phyloP scores from a whole-genome alignment of 2,797 vertebrate genomes.

The Spatula clypeata region DNA sequence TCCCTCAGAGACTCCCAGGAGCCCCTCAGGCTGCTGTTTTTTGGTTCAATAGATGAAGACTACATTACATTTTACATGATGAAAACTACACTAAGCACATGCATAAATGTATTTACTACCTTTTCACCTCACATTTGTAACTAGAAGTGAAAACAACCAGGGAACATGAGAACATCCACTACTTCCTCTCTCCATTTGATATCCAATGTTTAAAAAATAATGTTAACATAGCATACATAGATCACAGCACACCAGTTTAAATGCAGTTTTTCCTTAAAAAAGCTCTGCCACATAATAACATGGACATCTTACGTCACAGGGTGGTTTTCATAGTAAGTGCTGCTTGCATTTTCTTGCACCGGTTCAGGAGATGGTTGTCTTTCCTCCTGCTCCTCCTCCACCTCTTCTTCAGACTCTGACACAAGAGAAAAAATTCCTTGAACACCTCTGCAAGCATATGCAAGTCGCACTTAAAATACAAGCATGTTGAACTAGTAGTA shows the following conservation, averaged over 20 bases:
- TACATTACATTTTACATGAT: background rate
- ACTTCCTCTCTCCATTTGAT: background rate
- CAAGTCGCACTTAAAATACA: background rate
- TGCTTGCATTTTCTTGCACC: conserved; percentile 92
- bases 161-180: fast-evolving
- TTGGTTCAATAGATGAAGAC: too few relatives aligned
- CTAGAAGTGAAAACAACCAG: background rate
- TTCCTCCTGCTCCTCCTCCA: conserved; percentile 95
- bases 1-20: too few relatives aligned
- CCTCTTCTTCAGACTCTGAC: conserved; percentile 96
- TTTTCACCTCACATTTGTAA: background rate
- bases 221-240: background rate
- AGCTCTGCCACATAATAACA: background rate
- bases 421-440: conserved; percentile 22
- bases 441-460: background rate
- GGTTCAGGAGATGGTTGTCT: conserved; percentile 93
- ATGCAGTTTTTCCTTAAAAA: background rate
- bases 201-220: background rate
- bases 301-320: conserved; percentile 89
- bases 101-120: fast-evolving
- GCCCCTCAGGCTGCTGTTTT: too few relatives aligned
- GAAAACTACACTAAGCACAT: background rate
- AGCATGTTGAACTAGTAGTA: background rate
- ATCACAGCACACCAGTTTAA: background rate
- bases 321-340: conserved; percentile 92